Evolutionary conservation across 1,140 invertebrate species (phyloP), one percentile per base, ranked within the genome.

Genomic region (Heliconius congener): DNA sequence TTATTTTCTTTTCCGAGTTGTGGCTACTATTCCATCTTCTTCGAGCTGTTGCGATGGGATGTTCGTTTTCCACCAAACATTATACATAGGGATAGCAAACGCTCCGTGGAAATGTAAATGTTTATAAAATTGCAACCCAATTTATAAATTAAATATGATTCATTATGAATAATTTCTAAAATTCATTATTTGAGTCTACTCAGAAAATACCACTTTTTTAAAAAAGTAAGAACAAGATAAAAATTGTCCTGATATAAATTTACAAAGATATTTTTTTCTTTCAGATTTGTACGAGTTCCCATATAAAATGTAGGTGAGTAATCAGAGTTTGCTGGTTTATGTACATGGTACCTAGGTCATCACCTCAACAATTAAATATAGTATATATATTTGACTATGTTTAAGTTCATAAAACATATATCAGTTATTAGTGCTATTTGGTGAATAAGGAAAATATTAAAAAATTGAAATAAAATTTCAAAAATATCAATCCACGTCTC

Each of bases 291-390:
- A 18, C 34, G 76, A 73, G 73, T 81, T 42, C 78, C 76, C 78
- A 84, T 80, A 60, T 83, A 88, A 81, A 73, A 89, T 89, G 86
- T 86, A 87, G 85, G 87, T 87, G 52, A 88, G 86, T 87, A 66
- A 16, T 9, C 60, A 57, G n/a, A 11, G 55, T 23, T n/a, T 57
- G n/a, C 8, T 2, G 50, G 18, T 19, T 52, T 4, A 30, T 8
- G 18, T 52, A 19, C 1, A 5, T 52, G 13, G 4, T 46, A 6
- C 50, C 5, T 52, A 52, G 5, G 6, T 0, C 1, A 1, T 16
- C 6, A 19, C 16, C 16, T 52, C 18, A 52, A 19, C 16, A 19
- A 5, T 52, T 8, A 19, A 18, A 52, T 52, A 52, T 8, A 46
- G 13, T 46, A 46, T 16, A 46, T 46, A 13, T 2, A 46, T 46